Percentiles rank a stretch among this genome's conserved stretches.
phyloP scores from a whole-genome alignment of 2,797 vertebrate species.

The Rousettus madagascariensis region DNA sequence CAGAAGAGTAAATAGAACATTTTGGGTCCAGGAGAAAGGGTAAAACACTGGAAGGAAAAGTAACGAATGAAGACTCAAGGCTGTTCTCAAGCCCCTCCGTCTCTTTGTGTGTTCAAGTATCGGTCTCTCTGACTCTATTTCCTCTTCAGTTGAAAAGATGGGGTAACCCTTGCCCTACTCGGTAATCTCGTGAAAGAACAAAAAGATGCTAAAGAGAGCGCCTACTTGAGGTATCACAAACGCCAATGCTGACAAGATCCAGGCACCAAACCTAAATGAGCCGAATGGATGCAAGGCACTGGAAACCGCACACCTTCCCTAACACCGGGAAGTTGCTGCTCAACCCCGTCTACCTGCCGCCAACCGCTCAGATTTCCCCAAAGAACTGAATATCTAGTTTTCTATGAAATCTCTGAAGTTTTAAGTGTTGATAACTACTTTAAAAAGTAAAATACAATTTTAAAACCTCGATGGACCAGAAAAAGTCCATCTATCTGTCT shows the following conservation, averaged over 20 bases:
- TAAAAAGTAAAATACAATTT: constrained; percentile 15
- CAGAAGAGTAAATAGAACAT: not conserved
- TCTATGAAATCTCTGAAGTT: not conserved
- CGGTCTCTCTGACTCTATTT: not conserved
- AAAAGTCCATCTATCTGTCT: not conserved
- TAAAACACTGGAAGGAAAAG: not conserved
- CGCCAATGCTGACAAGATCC: not conserved
- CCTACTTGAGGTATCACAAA: not conserved
- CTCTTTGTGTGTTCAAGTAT: not conserved
- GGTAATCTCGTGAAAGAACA: not conserved
- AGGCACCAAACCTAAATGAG: not conserved
- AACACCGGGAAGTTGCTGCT: not conserved
- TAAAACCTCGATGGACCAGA: not conserved
- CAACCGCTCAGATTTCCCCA: not conserved
- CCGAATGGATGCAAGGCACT: not conserved
- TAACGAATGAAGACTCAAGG: not conserved
- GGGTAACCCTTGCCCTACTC: not conserved
- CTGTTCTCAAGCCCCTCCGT: not conserved
- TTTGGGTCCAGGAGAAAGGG: not conserved
- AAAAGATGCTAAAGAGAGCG: not conserved
- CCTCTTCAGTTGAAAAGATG: not conserved
- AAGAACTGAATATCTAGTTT: not conserved
- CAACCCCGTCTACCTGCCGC: not conserved
- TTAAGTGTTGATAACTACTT: not conserved
- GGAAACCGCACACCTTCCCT: accelerated